phyloP scores from a whole-genome alignment of 2,113 vertebrate species.

The Chloropsis hardwickii region DNA sequence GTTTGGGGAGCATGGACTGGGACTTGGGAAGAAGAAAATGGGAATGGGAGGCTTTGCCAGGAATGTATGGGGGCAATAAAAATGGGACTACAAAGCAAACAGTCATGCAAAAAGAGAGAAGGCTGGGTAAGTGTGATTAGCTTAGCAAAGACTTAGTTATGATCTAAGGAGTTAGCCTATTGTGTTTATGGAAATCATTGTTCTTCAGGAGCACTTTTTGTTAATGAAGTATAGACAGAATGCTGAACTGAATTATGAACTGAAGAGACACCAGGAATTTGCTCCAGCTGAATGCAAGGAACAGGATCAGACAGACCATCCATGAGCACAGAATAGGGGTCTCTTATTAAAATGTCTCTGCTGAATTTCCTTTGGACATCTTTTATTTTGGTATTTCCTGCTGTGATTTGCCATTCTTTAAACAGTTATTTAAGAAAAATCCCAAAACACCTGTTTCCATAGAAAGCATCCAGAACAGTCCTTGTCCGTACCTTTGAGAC shows the following conservation, averaged over 20 bases:
- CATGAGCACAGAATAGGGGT: neutral
- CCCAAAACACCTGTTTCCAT: accelerated
- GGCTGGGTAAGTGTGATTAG: neutral
- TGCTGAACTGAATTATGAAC: neutral
- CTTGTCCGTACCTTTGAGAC: neutral
- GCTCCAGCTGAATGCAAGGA: neutral
- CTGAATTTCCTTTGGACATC: neutral
- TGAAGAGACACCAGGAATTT: neutral
- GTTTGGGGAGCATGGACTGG: neutral
- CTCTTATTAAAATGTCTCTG: neutral
- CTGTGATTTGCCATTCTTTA: neutral
- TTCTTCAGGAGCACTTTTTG: neutral
- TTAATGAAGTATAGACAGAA: neutral
- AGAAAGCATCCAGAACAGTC: neutral
- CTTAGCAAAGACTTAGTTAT: neutral
- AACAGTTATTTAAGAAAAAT: neutral
- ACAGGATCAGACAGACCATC: neutral
- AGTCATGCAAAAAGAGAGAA: neutral
- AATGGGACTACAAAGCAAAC: neutral
- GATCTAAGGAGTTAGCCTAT: neutral
- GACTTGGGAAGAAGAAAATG: neutral
- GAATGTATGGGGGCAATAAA: neutral
- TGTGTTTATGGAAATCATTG: neutral
- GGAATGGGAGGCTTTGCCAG: neutral
- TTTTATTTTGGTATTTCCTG: accelerated